phyloP scores from a whole-genome alignment of 1,140 invertebrate genomes.

The Melipona quadrifasciata region DNA sequence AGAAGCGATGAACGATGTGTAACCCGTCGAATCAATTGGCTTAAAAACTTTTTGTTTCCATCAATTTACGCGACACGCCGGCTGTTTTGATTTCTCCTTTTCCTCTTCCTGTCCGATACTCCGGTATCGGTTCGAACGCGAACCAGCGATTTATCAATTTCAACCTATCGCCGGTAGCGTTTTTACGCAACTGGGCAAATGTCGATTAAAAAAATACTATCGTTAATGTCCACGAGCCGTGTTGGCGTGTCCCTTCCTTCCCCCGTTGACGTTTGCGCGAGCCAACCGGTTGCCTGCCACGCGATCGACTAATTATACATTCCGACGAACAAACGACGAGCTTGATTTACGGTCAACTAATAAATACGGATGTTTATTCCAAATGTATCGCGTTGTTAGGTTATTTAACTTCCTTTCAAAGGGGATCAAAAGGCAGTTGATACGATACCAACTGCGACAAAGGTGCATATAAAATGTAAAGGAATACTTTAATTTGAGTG shows the following conservation, averaged over 20 bases:
- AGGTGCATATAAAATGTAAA: too few species aligned
- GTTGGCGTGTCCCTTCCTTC: conserved; percentile 5
- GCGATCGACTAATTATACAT: conserved; percentile 4
- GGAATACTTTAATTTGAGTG: too few species aligned
- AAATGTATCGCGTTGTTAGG: too few species aligned
- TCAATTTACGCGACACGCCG: conserved; percentile 65
- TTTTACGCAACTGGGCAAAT: conserved; percentile 36
- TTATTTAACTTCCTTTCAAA: too few species aligned
- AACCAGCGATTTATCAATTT: conserved; percentile 64
- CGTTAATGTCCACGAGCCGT: conserved; percentile 38
- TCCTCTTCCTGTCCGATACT: conserved; percentile 22
- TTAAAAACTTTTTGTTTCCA: conserved; percentile 67
- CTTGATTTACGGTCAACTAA: neutral
- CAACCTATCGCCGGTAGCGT: conserved; percentile 51
- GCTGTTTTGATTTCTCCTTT: conserved; percentile 41
- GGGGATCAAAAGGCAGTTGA: too few species aligned
- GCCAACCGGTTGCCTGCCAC: neutral
- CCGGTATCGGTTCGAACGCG: conserved; percentile 12
- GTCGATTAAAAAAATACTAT: conserved; percentile 59
- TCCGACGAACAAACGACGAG: neutral
- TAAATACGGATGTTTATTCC: too few species aligned
- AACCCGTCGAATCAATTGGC: conserved; percentile 59
- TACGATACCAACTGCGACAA: too few species aligned
- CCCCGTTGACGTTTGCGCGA: neutral
- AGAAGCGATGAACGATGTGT: conserved; percentile 31